Evolutionary conservation across 1,140 invertebrate genomes (phyloP).

Genomic region (Eciton burchellii): DNA sequence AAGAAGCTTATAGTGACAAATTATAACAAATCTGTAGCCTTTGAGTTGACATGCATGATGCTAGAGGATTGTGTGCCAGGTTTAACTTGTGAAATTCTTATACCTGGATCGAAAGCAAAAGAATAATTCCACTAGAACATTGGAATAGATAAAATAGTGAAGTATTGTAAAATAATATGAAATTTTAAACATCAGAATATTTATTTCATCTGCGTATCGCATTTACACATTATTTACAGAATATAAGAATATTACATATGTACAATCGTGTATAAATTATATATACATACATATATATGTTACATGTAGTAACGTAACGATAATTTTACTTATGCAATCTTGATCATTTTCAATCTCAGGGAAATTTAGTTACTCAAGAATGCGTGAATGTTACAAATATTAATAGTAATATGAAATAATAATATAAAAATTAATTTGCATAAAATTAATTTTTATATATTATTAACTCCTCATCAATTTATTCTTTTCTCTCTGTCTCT

Average conservation of each 20-base stretch:
- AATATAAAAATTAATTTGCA: constrained; percentile 9
- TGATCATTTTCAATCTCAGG: too few relatives aligned
- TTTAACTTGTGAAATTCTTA: constrained; percentile 69
- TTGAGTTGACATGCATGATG: constrained; percentile 87
- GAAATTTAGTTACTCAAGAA: neutral
- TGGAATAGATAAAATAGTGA: neutral
- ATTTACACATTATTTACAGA: too few relatives aligned
- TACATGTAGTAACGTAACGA: too few relatives aligned
- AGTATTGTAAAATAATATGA: neutral
- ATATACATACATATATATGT: too few relatives aligned
- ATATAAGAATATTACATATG: too few relatives aligned
- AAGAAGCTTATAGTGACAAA: constrained; percentile 86
- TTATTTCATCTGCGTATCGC: neutral
- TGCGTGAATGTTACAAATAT: neutral
- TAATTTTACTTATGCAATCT: constrained; percentile 20
- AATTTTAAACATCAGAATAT: neutral
- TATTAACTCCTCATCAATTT: constrained; percentile 62
- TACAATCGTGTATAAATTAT: too few relatives aligned
- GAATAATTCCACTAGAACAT: neutral
- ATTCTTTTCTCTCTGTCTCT: constrained; percentile 79
- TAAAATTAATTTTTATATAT: too few relatives aligned
- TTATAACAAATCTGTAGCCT: constrained; percentile 71
- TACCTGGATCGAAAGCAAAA: constrained; percentile 34
- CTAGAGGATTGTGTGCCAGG: constrained; percentile 85
- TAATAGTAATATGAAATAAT: neutral